These are phyloP conservation scores for Sipha flava DNA, from an alignment of 1,140 invertebrate species.

Conservation along the genomic window DNA sequence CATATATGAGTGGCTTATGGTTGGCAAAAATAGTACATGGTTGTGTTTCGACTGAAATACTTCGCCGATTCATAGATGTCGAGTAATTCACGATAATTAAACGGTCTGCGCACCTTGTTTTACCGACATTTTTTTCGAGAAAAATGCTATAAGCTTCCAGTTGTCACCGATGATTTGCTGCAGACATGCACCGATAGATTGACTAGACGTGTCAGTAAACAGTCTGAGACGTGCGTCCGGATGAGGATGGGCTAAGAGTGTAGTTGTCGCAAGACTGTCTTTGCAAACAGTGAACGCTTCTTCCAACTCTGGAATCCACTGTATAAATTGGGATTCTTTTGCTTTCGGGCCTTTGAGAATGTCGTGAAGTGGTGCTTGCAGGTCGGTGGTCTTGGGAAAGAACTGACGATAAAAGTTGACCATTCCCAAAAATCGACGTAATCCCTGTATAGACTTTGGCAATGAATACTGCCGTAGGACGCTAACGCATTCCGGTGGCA, in stretches of 20 bases:
- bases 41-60: slow-evolving; percentile 43
- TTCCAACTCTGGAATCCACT: slow-evolving; percentile 28
- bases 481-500: not conserved
- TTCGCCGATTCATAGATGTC: slow-evolving; percentile 42
- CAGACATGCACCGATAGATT: slow-evolving; percentile 37
- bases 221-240: slow-evolving; percentile 35
- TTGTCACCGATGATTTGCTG: slow-evolving; percentile 37
- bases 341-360: slow-evolving; percentile 32
- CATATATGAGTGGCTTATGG: slow-evolving; percentile 43
- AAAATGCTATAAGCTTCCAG: slow-evolving; percentile 36
- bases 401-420: slow-evolving; percentile 41
- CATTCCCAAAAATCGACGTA: slow-evolving; percentile 40
- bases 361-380: slow-evolving; percentile 38
- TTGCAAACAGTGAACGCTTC: slow-evolving; percentile 37
- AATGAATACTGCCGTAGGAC: not conserved
- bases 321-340: not conserved
- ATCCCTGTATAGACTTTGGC: not conserved
- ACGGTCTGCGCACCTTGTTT: slow-evolving; percentile 34
- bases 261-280: slow-evolving; percentile 32
- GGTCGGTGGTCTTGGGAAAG: slow-evolving; percentile 38
- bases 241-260: slow-evolving; percentile 31
- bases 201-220: slow-evolving; percentile 36
- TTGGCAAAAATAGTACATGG: slow-evolving; percentile 43
- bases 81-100: slow-evolving; percentile 46
- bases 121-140: slow-evolving; percentile 38